Evolutionary conservation across 2,113 vertebrate species (phyloP).

Genomic region (Perca flavescens): DNA sequence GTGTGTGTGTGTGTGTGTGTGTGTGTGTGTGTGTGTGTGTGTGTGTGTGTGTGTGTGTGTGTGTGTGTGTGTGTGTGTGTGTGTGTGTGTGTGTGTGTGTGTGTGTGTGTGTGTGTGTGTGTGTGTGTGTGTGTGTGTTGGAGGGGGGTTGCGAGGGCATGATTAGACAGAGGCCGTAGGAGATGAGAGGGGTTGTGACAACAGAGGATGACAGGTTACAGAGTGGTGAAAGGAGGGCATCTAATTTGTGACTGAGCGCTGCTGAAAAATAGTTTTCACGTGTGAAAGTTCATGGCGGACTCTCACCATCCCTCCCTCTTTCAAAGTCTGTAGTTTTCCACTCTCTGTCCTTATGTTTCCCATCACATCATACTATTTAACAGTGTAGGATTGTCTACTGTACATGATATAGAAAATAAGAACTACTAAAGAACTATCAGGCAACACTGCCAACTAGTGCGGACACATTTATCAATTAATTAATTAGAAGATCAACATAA

Average conservation of each 20-base stretch:
- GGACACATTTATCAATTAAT: background rate
- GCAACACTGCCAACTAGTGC: constrained; percentile 23
- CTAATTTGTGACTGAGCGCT: constrained; percentile 64
- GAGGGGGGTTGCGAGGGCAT: constrained; percentile 62
- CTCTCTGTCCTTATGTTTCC: constrained; percentile 31
- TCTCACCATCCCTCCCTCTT: constrained; percentile 47
- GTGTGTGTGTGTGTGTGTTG: background rate
- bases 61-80: background rate
- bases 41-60: no score
- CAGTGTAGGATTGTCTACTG: background rate
- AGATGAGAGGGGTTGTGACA: constrained; percentile 73
- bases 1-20: constrained; percentile 29
- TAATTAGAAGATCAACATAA: background rate
- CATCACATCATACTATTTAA: constrained; percentile 12
- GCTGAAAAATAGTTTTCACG: constrained; percentile 53
- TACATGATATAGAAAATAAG: background rate
- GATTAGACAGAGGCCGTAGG: constrained; percentile 65
- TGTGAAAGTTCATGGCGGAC: constrained; percentile 66
- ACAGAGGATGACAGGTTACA: constrained; percentile 69
- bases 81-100: background rate
- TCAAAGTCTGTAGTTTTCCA: constrained; percentile 60
- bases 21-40: background rate
- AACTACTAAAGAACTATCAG: background rate
- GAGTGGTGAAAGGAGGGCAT: constrained; percentile 70
- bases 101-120: constrained; percentile 13